Evolutionary conservation across 2,113 vertebrate species (phyloP), one percentile per base, ranked within the genome.

Genomic region (Ictalurus furcatus): DNA sequence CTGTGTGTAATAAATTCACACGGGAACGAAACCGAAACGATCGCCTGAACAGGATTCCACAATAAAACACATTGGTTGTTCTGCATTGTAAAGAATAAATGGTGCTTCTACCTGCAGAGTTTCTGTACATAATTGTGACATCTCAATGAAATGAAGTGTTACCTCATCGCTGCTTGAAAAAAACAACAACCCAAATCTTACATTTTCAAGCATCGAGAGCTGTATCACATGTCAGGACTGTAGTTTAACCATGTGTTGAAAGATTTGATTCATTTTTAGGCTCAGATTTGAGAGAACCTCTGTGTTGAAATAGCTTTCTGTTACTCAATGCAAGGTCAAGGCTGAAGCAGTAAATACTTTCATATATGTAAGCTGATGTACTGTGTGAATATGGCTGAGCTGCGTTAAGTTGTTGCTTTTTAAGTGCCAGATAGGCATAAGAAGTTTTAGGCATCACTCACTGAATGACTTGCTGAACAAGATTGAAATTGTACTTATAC

Each of bases 71-170:
- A 16, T 13, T 58, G 19, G 67, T 63, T 61, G 59, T 69, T 89
- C n/a, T 79, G 71, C 87, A 79, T 79, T 85, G 28, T 73, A 71
- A 79, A 67, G 6, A 59, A 87, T n/a, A 71, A 85, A 83, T 88
- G 52, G 69, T 48, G 56, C 52, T 85, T 52, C 40, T 88, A 84
- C 74, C 74, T 81, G 21, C 78, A 40, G 25, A 28, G 85, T 54
- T 81, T 58, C 8, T 85, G 48, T 48, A 79, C 48, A 69, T n/a
- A 59, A 71, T 5, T 86, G 28, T 69, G 73, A 19, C 14, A 40
- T 40, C 67, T 63, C 69, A 79, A 63, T 59, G 81, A 67, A 84
- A 61, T 73, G 37, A 73, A 59, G 9, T 79, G 88, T 73, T 19
- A 79, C 89, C 82, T 90, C 86, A 52, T 67, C 4, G 13, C 54